A percentile compares a stretch with the other conserved stretches of the same genome.
phyloP scores from a whole-genome alignment of 1,140 invertebrate genomes.

The Laupala kohalensis region DNA sequence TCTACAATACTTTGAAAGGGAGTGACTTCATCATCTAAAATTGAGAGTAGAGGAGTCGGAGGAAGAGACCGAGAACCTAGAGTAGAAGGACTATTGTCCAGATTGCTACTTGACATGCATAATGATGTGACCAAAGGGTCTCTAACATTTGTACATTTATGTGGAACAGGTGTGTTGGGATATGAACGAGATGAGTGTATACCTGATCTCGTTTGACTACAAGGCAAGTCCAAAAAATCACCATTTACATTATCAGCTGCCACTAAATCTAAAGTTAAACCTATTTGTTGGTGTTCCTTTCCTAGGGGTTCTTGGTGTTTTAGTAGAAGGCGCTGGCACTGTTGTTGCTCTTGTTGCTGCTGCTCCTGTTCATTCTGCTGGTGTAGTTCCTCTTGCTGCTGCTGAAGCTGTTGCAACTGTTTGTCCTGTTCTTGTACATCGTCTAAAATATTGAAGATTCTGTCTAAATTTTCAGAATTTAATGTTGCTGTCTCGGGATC shows the following conservation, averaged over 20 bases:
- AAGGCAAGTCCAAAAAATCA: background rate
- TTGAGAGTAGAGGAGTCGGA: conserved; percentile 24
- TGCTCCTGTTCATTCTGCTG: conserved; percentile 10
- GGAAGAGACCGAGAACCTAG: conserved; percentile 28
- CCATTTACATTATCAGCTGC: background rate
- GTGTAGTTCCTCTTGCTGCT: background rate
- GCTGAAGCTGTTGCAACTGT: conserved; percentile 20
- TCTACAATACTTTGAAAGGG: conserved; percentile 18
- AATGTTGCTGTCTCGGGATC: conserved; percentile 25
- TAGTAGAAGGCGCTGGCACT: conserved; percentile 21
- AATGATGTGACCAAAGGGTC: conserved; percentile 19
- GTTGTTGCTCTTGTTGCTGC: conserved; percentile 21
- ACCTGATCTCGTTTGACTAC: background rate
- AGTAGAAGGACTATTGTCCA: conserved; percentile 25
- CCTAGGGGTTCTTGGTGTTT: background rate
- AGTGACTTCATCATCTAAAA: background rate
- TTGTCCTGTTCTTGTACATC: conserved; percentile 24
- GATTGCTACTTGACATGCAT: conserved; percentile 17
- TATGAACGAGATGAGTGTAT: conserved; percentile 26
- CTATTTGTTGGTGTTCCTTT: background rate
- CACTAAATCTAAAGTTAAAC: background rate
- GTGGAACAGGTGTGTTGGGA: conserved; percentile 32
- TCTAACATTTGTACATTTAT: background rate
- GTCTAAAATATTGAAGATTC: conserved; percentile 29
- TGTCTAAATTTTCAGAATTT: conserved; percentile 29